Conservation (phyloP, 2,888 invertebrate species). For the Scotopteryx bipunctaria region DNA sequence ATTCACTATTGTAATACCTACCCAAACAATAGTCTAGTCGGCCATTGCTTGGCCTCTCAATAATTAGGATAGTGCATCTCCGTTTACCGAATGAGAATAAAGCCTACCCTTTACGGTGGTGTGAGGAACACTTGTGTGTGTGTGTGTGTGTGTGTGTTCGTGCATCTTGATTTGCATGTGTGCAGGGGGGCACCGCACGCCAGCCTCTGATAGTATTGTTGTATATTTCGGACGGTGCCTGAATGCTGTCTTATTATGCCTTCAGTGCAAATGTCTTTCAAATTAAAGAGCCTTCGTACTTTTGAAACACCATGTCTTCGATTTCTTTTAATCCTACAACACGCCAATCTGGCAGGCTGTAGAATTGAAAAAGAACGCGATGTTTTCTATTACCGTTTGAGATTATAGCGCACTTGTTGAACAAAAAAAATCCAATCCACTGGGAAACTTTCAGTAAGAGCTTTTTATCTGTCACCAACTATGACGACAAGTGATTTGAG, state of each 20-base stretch:
- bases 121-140: conserved; percentile 52
- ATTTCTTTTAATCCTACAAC: no score
- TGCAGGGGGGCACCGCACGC: conserved; percentile 51
- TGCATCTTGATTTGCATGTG: conserved; percentile 65
- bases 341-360: no score
- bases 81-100: conserved; percentile 77
- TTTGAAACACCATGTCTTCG: no score
- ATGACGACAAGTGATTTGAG: no score
- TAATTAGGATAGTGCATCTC: conserved; percentile 87
- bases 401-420: no score
- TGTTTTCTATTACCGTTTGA: no score
- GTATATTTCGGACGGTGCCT: conserved; percentile 69
- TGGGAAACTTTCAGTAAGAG: no score
- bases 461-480: no score
- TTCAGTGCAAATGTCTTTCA: no score
- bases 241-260: conserved; percentile 61
- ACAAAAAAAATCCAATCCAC: no score
- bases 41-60: conserved; percentile 65
- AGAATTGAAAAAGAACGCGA: no score
- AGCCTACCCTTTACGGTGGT: conserved; percentile 73
- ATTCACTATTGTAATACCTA: conserved; percentile 34
- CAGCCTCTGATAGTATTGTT: conserved; percentile 68
- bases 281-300: no score
- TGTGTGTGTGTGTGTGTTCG: conserved; percentile 52
- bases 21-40: conserved; percentile 57